Base-by-base conservation (phyloP, 2,797 vertebrate species). In the Xenops minutus region DNA sequence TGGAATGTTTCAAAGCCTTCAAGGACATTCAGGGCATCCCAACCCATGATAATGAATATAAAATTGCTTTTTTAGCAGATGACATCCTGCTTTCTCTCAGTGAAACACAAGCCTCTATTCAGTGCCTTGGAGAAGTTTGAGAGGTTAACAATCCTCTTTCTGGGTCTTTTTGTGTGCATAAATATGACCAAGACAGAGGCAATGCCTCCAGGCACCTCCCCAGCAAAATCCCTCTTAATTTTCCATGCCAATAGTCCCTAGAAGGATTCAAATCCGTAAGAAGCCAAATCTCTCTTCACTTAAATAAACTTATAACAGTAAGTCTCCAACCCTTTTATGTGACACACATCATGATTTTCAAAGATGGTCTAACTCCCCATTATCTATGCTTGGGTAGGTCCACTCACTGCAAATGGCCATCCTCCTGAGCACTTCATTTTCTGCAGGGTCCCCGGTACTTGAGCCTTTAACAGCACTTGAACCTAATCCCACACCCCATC, bases 91-190 rank as follows among this genome's bases (percentile, higher is more conserved):
- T 95, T 95, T 96, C 93, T 93, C 89, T 86, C 51, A 48, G 91
- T 85, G 89, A 95, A 95, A 97, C 90, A 93, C 85, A 95, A 96
- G 80, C 54, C 92, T 77, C 96, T 86, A 92, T 96, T 96, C 93
- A 96, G 55, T n/a, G 71, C 34, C 49, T 90, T 58, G 76, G 81
- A 93, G 74, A 93, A 82, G 83, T 74, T 1, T 71, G 62, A 92
- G 96, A 85, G n/a, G 88, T 78, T 68, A 89, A 87, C 85, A 85
- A 87, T 39, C 83, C 64, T 74, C 43, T 55, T 88, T 80, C 36
- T 55, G 66, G 22, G 44, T 92, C 87, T 94, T 95, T 95, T 87
- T 96, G 94, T 91, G 56, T 62, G 76, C 51, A 51, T 48, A 85
- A 93, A 88, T 74, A 93, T 77, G 74, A 87, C 78, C 92, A 92